Evolutionary conservation across 2,888 invertebrate species (phyloP), one percentile per base, ranked within the genome.

Genomic region (Drosophila testacea): DNA sequence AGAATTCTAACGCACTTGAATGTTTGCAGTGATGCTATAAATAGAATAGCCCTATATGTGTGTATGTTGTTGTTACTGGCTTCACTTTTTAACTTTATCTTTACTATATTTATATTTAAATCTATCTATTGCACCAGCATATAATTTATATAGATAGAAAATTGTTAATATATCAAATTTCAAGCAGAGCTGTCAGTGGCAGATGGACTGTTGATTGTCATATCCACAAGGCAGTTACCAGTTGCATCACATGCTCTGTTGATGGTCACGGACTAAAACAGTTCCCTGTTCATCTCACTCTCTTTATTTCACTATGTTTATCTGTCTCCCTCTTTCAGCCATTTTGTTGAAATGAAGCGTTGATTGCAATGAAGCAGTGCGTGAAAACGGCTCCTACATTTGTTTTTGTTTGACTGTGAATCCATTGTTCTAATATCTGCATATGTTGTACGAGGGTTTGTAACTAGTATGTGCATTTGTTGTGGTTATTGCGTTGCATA

Each of bases 331-430:
- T 10, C 42, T 27, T 10, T 11, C 34, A 48, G 60, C 59, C 69
- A 80, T 75, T 80, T 76, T 73, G 81, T 66, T 69, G 65, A 87
- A 87, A 81, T 87, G 72, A 73, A 83, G 81, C 89, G 89, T 81
- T 88, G 89, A 84, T 84, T 83, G 89, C 68, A 55, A 68, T 83
- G 69, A 75, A 81, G 75, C 77, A 75, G 72, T 79, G 84, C 89
- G 74, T 87, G 79, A 89, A 83, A 81, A 84, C 52, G 79, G 63
- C 71, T 67, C 70, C 57, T 73, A 56, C 64, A 65, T 59, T 59
- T 71, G 74, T 68, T 77, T 71, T 81, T 73, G 68, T 74, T 76
- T 63, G 62, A 41, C 64, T 61, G 51, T 6, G 59, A 69, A 65
- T 28, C 46, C 47, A 70, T 71, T 73, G 69, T 57, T 70, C 54